A percentile compares a stretch with the other conserved stretches of the same genome.
Conservation (phyloP, 2,797 vertebrate genomes). For the Labeo calbasu region DNA sequence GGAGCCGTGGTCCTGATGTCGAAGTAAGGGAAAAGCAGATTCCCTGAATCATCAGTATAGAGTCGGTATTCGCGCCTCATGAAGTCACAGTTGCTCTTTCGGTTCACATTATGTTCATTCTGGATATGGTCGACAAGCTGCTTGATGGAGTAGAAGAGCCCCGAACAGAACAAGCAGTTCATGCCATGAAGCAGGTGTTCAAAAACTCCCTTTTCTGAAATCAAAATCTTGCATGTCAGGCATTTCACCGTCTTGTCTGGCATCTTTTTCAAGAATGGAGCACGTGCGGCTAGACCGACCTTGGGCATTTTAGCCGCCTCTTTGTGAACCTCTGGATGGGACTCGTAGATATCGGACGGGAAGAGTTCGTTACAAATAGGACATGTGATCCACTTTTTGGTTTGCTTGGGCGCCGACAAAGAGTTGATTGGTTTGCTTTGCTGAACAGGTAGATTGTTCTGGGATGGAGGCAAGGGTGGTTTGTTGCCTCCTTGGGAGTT, state of each 20-base stretch:
- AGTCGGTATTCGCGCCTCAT: slow-evolving; percentile 88
- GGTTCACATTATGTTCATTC: slow-evolving; percentile 82
- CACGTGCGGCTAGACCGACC: slow-evolving; percentile 84
- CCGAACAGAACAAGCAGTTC: slow-evolving; percentile 91
- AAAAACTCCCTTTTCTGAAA: slow-evolving; percentile 88
- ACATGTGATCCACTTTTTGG: slow-evolving; percentile 97
- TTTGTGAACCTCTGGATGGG: slow-evolving; percentile 92
- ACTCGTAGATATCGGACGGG: slow-evolving; percentile 91
- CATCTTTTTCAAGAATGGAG: slow-evolving; percentile 90
- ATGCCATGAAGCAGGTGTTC: slow-evolving; percentile 93
- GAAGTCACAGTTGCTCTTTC: slow-evolving; percentile 86
- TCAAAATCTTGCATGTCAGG: slow-evolving; percentile 85
- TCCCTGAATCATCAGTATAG: slow-evolving; percentile 82
- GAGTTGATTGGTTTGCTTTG: slow-evolving; percentile 71
- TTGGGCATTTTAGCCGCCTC: slow-evolving; percentile 74
- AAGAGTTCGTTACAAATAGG: slow-evolving; percentile 96
- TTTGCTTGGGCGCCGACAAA: slow-evolving; percentile 73
- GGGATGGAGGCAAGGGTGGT: slow-evolving; percentile 79
- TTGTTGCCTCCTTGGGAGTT: slow-evolving; percentile 70
- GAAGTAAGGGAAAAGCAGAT: slow-evolving; percentile 89
- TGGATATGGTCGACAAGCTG: slow-evolving; percentile 87
- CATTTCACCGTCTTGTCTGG: slow-evolving; percentile 91
- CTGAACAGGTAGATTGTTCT: slow-evolving; percentile 75
- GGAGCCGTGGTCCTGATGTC: slow-evolving; percentile 88
- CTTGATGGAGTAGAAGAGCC: slow-evolving; percentile 89